Evolutionary conservation across 2,113 vertebrate genomes (phyloP), one percentile per base, ranked within the genome.

Genomic region (Propithecus coquereli): DNA sequence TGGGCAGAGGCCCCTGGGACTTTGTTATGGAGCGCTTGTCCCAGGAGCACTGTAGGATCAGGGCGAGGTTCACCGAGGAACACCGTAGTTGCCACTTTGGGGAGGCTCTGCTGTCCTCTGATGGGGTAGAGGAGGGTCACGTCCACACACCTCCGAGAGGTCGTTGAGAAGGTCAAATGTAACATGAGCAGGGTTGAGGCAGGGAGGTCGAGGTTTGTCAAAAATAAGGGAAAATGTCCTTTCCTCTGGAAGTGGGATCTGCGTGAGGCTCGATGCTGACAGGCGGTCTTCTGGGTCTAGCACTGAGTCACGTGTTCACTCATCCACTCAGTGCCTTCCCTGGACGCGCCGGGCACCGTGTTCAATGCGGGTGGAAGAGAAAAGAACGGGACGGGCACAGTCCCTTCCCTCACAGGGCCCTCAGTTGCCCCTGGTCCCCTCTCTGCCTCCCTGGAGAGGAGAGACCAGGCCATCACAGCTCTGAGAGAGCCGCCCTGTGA

Each of bases 81-180:
- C 6, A 6, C 50, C 59, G 1, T 4, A 8, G 30, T 3, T 8
- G 0, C 40, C 40, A 40, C n/a, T 23, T 12, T 14, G 4, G 7
- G 66, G 81, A 76, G 81, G 20, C 86, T 70, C 1, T 57, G 17
- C 79, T 43, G 2, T 61, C 40, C 47, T 90, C 10, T 1, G 22
- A n/a, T 45, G 40, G 63, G 45, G 32, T 3, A 18, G 11, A 27
- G n/a, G 25, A 18, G 23, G 34, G 14, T 59, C 47, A 57, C 2
- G 2, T 37, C 65, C 59, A 23, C 34, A 37, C 40, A 25, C 59
- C 65, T 77, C 47, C 2, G 59, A 57, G 27, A 25, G 43, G 54
- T 45, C 4, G 0, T 43, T 45, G 59, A 66, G 52, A n/a, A 18
- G n/a, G 37, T 45, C 63, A 20, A 0, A 10, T 52, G 57, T 52